These are phyloP conservation scores for Bufotes viridis DNA, from an alignment of 2,797 vertebrate genomes.

Conservation along the genomic window DNA sequence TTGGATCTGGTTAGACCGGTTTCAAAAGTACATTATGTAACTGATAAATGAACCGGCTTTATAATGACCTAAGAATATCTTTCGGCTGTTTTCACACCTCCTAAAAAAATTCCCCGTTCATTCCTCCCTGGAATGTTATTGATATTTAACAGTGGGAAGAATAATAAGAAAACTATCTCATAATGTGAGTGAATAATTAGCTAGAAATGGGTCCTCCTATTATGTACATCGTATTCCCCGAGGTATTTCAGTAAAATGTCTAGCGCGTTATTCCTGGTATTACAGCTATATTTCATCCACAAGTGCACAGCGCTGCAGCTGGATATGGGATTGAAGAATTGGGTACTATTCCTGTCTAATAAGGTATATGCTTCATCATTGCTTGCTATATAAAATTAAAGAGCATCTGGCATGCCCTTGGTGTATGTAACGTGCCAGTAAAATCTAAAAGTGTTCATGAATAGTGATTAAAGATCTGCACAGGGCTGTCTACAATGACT, in stretches of 20 bases:
- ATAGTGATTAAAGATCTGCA: background rate
- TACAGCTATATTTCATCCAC: background rate
- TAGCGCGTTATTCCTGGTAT: background rate
- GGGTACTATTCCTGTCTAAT: background rate
- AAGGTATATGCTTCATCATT: background rate
- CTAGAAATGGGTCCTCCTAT: too few relatives aligned
- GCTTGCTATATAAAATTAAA: background rate
- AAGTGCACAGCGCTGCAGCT: conserved; percentile 1
- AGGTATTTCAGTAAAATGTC: background rate
- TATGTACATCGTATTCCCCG: background rate
- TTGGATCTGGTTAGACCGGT: conserved; percentile 59
- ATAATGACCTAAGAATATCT: conserved; percentile 41
- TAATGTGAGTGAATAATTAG: background rate
- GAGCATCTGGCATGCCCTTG: background rate
- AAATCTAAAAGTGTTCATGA: background rate
- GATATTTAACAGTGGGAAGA: conserved; percentile 2
- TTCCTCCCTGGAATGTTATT: conserved; percentile 6
- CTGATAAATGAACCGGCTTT: conserved; percentile 31
- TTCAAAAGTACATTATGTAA: conserved; percentile 61
- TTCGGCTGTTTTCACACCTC: conserved; percentile 54
- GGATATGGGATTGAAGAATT: background rate
- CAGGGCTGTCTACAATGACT: background rate
- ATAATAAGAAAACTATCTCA: background rate
- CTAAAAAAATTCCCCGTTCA: conserved; percentile 28
- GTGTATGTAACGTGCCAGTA: background rate